phyloP scores from a whole-genome alignment of 1,140 invertebrate genomes.

The Diachasmimorpha longicaudata region DNA sequence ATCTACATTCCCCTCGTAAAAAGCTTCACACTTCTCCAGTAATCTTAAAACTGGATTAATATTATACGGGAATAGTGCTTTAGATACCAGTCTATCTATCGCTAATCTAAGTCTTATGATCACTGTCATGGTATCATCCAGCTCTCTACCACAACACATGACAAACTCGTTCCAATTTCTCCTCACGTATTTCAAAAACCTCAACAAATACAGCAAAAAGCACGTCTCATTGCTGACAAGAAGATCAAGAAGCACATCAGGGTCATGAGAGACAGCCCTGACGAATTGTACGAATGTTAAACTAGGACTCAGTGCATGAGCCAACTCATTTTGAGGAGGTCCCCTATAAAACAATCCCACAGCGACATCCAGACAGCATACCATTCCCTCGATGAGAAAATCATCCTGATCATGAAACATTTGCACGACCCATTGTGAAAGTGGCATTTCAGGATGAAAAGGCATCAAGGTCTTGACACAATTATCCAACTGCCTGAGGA shows the following conservation, averaged over 20 bases:
- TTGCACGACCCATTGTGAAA: slow-evolving; percentile 87
- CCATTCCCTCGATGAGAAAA: slow-evolving; percentile 90
- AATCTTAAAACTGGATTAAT: slow-evolving; percentile 85
- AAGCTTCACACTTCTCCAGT: slow-evolving; percentile 82
- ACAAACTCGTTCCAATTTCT: slow-evolving; percentile 86
- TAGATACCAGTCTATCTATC: slow-evolving; percentile 81
- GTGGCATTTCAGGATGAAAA: slow-evolving; percentile 85
- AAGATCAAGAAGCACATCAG: slow-evolving; percentile 83
- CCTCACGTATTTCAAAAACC: slow-evolving; percentile 84
- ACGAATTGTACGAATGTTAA: slow-evolving; percentile 85
- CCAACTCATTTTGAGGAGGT: slow-evolving; percentile 76
- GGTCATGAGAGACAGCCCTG: slow-evolving; percentile 81
- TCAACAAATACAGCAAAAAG: slow-evolving; percentile 84
- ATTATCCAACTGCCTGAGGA: slow-evolving; percentile 78
- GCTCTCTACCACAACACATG: slow-evolving; percentile 74
- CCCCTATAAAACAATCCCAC: slow-evolving; percentile 83
- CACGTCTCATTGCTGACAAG: slow-evolving; percentile 91
- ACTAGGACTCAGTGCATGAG: slow-evolving; percentile 81
- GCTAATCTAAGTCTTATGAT: slow-evolving; percentile 80
- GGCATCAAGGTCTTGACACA: slow-evolving; percentile 82
- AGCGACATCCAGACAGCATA: slow-evolving; percentile 86
- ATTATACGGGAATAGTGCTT: slow-evolving; percentile 87
- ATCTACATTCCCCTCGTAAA: slow-evolving; percentile 79
- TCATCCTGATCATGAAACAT: slow-evolving; percentile 91
- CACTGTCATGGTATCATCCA: slow-evolving; percentile 84